These are phyloP conservation scores for Sycophila sp. DNA, from an alignment of 1,140 invertebrate genomes.

Conservation along the genomic window DNA sequence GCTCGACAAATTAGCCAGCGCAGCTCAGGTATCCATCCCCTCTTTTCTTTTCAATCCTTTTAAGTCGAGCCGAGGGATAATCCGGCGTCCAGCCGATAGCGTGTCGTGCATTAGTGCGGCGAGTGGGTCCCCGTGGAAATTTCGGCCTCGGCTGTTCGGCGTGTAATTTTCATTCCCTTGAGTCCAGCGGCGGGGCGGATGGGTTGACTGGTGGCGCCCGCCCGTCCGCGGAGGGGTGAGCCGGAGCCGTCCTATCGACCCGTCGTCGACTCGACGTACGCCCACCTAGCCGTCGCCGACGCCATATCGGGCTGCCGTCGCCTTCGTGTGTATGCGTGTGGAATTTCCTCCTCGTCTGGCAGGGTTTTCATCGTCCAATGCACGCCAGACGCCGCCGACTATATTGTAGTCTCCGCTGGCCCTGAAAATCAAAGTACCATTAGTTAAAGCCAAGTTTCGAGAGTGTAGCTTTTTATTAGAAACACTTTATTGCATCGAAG, in stretches of 20 bases:
- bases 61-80: background rate
- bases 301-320: conserved; percentile 44
- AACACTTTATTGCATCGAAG: too few species aligned
- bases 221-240: conserved; percentile 35
- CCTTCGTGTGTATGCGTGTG: background rate
- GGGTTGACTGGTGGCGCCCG: conserved; percentile 38
- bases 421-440: conserved; percentile 36
- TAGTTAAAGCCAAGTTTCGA: conserved; percentile 13
- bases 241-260: conserved; percentile 56
- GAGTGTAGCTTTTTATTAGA: too few species aligned
- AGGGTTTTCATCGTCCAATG: background rate
- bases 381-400: background rate
- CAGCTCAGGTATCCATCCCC: too few species aligned
- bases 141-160: conserved; percentile 11
- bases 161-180: conserved; percentile 32
- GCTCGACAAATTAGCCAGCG: conserved; percentile 32
- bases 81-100: background rate
- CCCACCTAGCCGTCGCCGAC: conserved; percentile 48
- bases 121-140: background rate
- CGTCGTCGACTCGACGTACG: conserved; percentile 52
- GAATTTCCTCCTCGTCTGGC: background rate
- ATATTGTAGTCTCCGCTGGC: background rate
- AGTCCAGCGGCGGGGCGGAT: conserved; percentile 33
- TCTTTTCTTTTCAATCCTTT: background rate
- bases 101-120: background rate